Evolutionary conservation across 2,888 invertebrate genomes (phyloP).

Genomic region (Malachius bipustulatus): DNA sequence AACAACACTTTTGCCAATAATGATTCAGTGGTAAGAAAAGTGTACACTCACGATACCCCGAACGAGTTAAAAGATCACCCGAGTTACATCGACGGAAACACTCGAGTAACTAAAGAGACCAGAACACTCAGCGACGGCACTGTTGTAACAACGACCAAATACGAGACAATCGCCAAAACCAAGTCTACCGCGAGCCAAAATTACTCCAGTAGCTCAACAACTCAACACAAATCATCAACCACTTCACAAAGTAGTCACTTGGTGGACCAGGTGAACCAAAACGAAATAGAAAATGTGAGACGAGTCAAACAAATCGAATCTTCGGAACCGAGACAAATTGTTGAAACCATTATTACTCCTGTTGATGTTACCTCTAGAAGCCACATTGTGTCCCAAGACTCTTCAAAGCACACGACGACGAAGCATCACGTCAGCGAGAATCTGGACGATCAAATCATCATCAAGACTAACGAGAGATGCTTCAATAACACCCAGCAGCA

Average conservation of each 20-base stretch:
- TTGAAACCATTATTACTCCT: no score
- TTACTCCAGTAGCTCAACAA: slow-evolving; percentile 14
- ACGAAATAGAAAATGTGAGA: not conserved
- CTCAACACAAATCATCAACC: slow-evolving; percentile 15
- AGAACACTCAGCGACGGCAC: slow-evolving; percentile 55
- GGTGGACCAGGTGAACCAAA: not conserved
- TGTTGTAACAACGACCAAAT: slow-evolving; percentile 53
- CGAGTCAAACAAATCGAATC: not conserved
- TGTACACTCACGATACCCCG: slow-evolving; percentile 27
- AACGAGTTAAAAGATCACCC: slow-evolving; percentile 29
- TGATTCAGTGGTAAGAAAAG: slow-evolving; percentile 11
- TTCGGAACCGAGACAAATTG: no score
- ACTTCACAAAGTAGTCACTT: not conserved
- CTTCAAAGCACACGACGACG: no score
- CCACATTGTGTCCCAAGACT: slow-evolving; percentile 2
- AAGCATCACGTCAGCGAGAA: no score
- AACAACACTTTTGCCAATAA: slow-evolving; percentile 13
- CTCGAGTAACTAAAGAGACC: slow-evolving; percentile 54
- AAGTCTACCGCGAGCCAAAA: not conserved
- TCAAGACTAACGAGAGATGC: no score
- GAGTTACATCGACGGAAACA: slow-evolving; percentile 44
- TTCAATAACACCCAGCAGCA: no score
- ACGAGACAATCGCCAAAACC: slow-evolving; percentile 41
- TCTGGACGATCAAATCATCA: no score
- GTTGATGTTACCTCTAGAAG: no score